A percentile compares a stretch with the other conserved stretches of the same genome.
phyloP scores from a whole-genome alignment of 2,888 invertebrate genomes.

The Euplagia quadripunctaria region DNA sequence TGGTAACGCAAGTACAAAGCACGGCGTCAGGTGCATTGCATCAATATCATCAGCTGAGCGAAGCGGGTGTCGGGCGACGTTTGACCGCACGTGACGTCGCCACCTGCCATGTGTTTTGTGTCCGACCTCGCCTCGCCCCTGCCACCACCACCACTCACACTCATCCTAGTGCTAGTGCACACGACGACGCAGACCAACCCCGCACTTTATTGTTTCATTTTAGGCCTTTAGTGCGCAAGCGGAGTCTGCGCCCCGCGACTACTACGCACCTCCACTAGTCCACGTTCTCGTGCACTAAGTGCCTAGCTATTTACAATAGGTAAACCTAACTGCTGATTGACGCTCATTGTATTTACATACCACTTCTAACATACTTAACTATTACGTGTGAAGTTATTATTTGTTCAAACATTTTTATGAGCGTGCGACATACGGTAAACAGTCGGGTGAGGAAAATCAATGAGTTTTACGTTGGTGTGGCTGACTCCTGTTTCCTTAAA shows the following conservation, averaged over 20 bases:
- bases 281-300: not conserved
- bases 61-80: not conserved
- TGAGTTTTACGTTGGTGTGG: slow-evolving; percentile 6
- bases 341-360: slow-evolving; percentile 1
- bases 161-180: not conserved
- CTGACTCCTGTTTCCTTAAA: slow-evolving; percentile 1
- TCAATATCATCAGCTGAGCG: not conserved
- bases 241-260: not conserved
- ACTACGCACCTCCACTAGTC: not conserved
- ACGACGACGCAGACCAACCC: not conserved
- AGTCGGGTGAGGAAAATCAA: slow-evolving; percentile 20
- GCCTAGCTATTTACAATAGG: not conserved
- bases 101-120: not conserved
- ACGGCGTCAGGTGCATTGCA: not conserved
- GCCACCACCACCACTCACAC: not conserved
- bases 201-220: not conserved
- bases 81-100: not conserved
- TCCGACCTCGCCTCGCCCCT: not conserved
- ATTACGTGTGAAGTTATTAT: slow-evolving; percentile 8
- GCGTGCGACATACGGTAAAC: slow-evolving; percentile 16
- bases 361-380: slow-evolving; percentile 1
- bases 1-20: too few species aligned
- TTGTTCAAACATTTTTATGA: slow-evolving; percentile 10
- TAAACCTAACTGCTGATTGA: not conserved
- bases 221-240: not conserved